Conservation (phyloP, 2,797 vertebrate genomes). For the Phrynocephalus guinanensis region DNA sequence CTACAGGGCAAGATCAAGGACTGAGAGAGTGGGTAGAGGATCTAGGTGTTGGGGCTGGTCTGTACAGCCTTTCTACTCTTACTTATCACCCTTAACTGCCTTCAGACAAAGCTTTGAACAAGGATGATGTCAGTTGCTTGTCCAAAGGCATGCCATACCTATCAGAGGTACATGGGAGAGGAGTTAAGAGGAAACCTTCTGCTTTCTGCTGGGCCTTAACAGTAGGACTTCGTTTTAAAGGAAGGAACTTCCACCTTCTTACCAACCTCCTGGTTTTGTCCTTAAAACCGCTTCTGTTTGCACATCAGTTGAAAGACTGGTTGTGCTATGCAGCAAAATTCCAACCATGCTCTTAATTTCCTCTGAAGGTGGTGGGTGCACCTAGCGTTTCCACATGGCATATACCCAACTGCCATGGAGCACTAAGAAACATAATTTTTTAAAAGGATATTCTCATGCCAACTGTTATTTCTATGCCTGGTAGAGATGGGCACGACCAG, state of each 20-base stretch:
- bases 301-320: background rate
- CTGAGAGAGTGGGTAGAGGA: background rate
- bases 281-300: too few relatives aligned
- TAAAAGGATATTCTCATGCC: too few relatives aligned
- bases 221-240: background rate
- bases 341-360: background rate
- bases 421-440: too few relatives aligned
- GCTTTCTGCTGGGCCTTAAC: background rate
- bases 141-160: background rate
- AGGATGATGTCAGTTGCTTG: background rate
- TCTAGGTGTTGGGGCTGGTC: background rate
- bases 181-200: background rate
- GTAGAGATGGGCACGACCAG: too few relatives aligned
- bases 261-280: background rate
- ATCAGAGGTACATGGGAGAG: background rate
- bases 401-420: background rate
- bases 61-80: background rate
- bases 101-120: too few relatives aligned
- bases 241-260: background rate
- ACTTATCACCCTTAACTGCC: background rate
- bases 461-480: background rate
- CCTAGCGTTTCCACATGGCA: background rate
- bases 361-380: background rate
- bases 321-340: background rate
- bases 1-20: background rate